Conservation (phyloP, 1,140 invertebrate genomes). For the Papilio helenus region DNA sequence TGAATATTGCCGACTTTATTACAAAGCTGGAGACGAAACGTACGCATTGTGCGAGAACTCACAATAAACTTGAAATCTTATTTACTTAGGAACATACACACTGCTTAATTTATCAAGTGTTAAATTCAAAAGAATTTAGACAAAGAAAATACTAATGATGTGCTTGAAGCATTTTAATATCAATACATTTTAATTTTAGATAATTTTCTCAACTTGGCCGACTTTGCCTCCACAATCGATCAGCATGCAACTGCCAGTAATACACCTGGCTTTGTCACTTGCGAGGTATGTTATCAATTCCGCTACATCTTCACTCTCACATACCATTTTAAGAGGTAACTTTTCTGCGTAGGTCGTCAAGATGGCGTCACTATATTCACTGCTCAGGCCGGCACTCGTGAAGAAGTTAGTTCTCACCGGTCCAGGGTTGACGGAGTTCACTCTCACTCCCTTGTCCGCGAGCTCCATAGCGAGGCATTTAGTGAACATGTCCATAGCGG, state of each 20-base stretch:
- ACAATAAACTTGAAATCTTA: conserved; percentile 5
- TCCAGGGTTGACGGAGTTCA: conserved; percentile 91
- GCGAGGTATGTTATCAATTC: conserved; percentile 64
- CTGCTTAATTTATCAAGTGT: neutral
- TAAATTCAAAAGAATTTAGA: neutral
- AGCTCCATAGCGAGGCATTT: conserved; percentile 87
- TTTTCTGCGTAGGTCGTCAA: conserved; percentile 47
- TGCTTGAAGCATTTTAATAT: neutral
- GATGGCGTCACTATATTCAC: conserved; percentile 51
- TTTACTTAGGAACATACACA: conserved; percentile 1
- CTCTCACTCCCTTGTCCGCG: conserved; percentile 87
- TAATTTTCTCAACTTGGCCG: conserved; percentile 42
- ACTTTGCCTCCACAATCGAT: conserved; percentile 63
- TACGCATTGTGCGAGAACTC: conserved; percentile 7
- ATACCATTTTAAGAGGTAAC: conserved; percentile 57
- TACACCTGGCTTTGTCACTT: conserved; percentile 61
- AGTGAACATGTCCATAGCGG: conserved; percentile 92
- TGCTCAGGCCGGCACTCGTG: conserved; percentile 81
- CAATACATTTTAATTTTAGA: neutral
- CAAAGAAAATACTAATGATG: neutral
- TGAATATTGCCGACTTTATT: conserved; percentile 39
- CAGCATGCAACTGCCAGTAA: conserved; percentile 59
- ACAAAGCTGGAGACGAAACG: conserved; percentile 28
- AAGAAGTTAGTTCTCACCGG: conserved; percentile 87
- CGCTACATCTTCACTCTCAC: conserved; percentile 58